Conservation (phyloP, 2,888 invertebrate species). For the Steinernema carpocapsae region DNA sequence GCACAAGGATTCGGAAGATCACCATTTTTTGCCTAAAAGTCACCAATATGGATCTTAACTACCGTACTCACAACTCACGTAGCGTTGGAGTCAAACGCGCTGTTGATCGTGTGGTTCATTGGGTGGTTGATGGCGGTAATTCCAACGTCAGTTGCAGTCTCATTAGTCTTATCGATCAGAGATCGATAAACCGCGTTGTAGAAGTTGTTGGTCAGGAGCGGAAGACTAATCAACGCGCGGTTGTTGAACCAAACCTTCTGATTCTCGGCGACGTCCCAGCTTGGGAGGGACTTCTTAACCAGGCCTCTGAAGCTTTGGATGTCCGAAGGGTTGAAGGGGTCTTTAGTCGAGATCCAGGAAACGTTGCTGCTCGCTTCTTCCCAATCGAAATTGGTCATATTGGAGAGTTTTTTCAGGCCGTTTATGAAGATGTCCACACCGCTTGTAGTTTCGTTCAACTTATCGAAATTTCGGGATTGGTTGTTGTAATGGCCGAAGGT, state of each 20-base stretch:
- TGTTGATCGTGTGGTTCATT: conserved; percentile 70
- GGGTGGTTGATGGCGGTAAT: conserved; percentile 82
- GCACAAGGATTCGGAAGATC: conserved; percentile 57
- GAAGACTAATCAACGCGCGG: conserved; percentile 82
- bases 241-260: conserved; percentile 82
- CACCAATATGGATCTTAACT: conserved; percentile 10
- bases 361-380: conserved; percentile 26
- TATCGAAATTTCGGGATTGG: conserved; percentile 30
- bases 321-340: conserved; percentile 41
- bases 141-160: conserved; percentile 70
- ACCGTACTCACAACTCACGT: neutral
- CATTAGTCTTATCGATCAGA: conserved; percentile 35
- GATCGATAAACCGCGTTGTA: conserved; percentile 71
- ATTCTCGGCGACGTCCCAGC: conserved; percentile 54
- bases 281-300: conserved; percentile 46
- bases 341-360: conserved; percentile 38
- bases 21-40: conserved; percentile 50
- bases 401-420: conserved; percentile 24
- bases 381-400: conserved; percentile 41
- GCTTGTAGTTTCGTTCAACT: conserved; percentile 3
- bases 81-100: neutral
- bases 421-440: conserved; percentile 32
- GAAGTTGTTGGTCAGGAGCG: conserved; percentile 75
- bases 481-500: conserved; percentile 45
- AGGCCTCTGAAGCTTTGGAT: conserved; percentile 42